Base-by-base conservation (phyloP, 2,888 invertebrate species). In the Drosophila mulleri region DNA sequence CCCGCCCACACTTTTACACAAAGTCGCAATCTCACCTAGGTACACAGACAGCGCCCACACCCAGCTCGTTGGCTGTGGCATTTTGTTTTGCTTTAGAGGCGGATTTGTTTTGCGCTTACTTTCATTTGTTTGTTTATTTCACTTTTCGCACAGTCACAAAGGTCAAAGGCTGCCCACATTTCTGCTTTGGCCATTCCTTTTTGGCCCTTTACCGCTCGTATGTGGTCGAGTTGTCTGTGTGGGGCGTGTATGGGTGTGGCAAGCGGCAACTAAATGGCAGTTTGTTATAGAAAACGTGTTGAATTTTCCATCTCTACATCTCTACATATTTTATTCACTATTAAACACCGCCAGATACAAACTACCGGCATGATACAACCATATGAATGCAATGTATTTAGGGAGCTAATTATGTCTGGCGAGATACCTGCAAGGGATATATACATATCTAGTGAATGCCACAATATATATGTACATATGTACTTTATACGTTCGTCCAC, bases 41-140 rank as follows among this genome's bases (percentile, higher is more conserved):
- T 12, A 48, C 48, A 45, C 23, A 23, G 23, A 14, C 50, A 12
- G 32, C 32, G 50, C 50, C 32, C 50, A 50, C 50, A 32, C 50
- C 50, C 50, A 32, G 12, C 50, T 50, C 50, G 56, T 63, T 63
- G 63, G 41, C 20, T 73, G 45, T 64, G 54, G 39, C 63, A 66
- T 60, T 80, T 70, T 68, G 67, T 66, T 80, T 58, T 70, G 54
- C 77, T 75, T 70, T 80, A 37, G 32, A 76, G 70, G 68, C 67
- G 61, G 70, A 72, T 69, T 73, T 80, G 64, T 83, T 73, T 82
- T 78, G 62, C 82, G 79, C 74, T 75, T 75, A 74, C 78, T 73
- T 83, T 77, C 83, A 86, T 81, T 88, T 86, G 87, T 85, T 85
- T 85, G 85, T 83, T 83, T 88, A 81, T 88, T 84, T 88, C 86